A percentile compares a stretch with the other conserved stretches of the same genome.
These are phyloP conservation scores for Eurois occulta DNA, from an alignment of 2,888 invertebrate genomes.

Conservation along the genomic window DNA sequence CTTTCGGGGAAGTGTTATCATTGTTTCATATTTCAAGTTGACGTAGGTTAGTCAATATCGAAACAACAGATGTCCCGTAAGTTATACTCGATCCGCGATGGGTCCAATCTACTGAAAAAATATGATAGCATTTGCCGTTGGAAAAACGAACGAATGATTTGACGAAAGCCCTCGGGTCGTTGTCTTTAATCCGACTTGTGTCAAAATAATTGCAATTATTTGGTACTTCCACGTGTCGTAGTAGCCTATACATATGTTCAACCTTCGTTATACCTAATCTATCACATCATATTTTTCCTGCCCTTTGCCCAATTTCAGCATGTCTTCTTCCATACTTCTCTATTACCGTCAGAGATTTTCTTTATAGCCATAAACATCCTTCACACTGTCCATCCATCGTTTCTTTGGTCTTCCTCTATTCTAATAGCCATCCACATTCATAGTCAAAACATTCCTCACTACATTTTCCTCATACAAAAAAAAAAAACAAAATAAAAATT, in stretches of 20 bases:
- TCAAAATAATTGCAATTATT: slow-evolving; percentile 15
- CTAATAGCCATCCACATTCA: background rate
- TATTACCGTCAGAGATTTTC: background rate
- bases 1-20: background rate
- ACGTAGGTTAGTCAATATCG: background rate
- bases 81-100: background rate
- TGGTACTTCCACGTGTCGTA: background rate
- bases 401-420: background rate
- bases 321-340: background rate
- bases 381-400: background rate
- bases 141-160: slow-evolving; percentile 17
- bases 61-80: background rate
- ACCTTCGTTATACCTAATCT: background rate
- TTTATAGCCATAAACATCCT: background rate
- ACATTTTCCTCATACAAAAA: too few species aligned
- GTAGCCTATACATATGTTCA: background rate
- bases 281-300: background rate
- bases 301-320: background rate
- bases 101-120: slow-evolving; percentile 13
- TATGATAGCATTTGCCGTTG: slow-evolving; percentile 14
- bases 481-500: too few species aligned
- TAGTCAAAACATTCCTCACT: background rate
- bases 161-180: background rate
- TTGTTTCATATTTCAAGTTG: background rate
- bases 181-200: slow-evolving; percentile 12